A percentile compares a stretch with the other conserved stretches of the same genome.
phyloP scores from a whole-genome alignment of 2,113 vertebrate genomes.

The Halichoerus grypus region DNA sequence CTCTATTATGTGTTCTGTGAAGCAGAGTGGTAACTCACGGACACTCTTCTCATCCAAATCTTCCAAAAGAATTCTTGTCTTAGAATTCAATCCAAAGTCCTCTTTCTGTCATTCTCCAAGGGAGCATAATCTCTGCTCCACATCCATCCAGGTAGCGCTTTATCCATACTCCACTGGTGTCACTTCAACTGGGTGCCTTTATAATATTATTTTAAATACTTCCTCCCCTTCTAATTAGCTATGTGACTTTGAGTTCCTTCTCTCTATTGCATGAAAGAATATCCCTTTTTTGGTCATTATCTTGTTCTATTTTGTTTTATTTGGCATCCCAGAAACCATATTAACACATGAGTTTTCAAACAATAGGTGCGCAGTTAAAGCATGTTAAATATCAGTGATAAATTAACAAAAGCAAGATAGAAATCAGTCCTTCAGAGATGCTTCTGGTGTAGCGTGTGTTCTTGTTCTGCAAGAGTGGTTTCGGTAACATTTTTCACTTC shows the following conservation, averaged over 20 bases:
- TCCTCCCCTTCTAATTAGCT: neutral
- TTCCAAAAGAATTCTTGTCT: neutral
- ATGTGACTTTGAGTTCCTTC: neutral
- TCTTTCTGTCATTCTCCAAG: neutral
- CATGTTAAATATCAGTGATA: neutral
- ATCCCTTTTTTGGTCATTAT: neutral
- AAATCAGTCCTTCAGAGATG: neutral
- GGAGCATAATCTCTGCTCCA: neutral
- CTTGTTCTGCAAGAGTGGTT: neutral
- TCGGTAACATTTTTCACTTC: neutral
- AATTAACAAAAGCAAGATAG: neutral
- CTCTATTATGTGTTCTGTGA: accelerated
- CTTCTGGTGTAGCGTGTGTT: neutral
- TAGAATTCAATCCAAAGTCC: neutral
- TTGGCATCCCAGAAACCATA: neutral
- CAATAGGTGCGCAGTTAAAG: neutral
- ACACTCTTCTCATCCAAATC: neutral
- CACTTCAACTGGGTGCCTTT: neutral
- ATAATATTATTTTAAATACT: no score
- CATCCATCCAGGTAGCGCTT: accelerated
- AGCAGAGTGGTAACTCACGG: no score
- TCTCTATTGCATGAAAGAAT: neutral
- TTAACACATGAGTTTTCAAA: neutral
- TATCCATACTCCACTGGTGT: accelerated
- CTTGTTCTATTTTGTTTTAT: neutral